A percentile compares a stretch with the other conserved stretches of the same genome.
phyloP scores from a whole-genome alignment of 2,797 vertebrate species.

The Tenualosa thibaudeaui region DNA sequence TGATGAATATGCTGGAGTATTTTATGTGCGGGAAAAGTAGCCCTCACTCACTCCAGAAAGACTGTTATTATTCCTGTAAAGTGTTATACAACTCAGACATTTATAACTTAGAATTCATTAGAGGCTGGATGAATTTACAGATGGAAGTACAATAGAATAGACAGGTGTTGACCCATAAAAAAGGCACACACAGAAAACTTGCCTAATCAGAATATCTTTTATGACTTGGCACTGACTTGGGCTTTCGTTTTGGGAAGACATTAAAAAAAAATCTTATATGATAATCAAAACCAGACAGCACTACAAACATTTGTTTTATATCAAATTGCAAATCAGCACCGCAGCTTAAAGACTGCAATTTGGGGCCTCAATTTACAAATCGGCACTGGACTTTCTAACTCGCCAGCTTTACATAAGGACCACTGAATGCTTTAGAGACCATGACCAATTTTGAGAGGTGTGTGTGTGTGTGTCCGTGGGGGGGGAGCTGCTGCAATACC shows the following conservation, averaged over 20 bases:
- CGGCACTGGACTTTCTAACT: neutral
- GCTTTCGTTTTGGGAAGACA: slow-evolving; percentile 40
- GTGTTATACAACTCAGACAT: neutral
- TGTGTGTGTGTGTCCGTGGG: neutral
- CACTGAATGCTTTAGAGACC: neutral
- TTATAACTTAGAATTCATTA: neutral
- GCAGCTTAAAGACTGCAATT: neutral
- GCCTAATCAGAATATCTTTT: slow-evolving; percentile 53
- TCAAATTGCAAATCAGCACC: slow-evolving; percentile 17
- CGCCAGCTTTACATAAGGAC: slow-evolving; percentile 7
- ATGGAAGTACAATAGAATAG: slow-evolving; percentile 18
- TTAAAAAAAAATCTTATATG: slow-evolving; percentile 40
- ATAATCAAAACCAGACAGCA: slow-evolving; percentile 58
- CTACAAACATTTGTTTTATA: slow-evolving; percentile 30
- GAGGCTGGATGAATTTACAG: neutral
- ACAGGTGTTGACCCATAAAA: slow-evolving; percentile 25
- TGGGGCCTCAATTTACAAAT: slow-evolving; percentile 8
- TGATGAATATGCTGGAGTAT: neutral
- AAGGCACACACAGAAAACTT: slow-evolving; percentile 25
- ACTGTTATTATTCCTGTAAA: neutral
- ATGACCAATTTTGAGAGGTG: neutral
- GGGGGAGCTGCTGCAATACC: neutral
- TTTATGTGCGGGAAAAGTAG: neutral
- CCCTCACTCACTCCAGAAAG: slow-evolving; percentile 2
- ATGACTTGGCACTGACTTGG: slow-evolving; percentile 49